Evolutionary conservation across 2,797 vertebrate genomes (phyloP), one percentile per base, ranked within the genome.

Genomic region (Neosalanx taihuensis): DNA sequence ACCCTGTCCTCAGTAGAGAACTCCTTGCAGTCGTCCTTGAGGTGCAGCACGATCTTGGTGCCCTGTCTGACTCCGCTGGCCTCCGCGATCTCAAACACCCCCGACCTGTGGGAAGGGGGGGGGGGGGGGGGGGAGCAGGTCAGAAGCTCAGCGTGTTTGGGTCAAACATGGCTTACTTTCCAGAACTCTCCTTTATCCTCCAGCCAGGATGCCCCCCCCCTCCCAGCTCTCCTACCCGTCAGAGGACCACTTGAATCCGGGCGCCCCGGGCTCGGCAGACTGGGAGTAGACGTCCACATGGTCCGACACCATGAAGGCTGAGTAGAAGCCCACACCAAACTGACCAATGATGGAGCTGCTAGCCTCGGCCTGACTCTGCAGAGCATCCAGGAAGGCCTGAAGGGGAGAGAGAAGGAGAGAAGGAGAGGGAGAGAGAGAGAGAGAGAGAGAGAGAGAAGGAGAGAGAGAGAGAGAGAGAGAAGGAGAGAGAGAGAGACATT

Each of bases 271-370:
- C 61, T 91, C 91, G 1, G 93, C 90, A 0, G 92, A 89, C 76
- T 91, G 91, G 0, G 97, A 95, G 84, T 93, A 99, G 56, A 99
- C 97, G 0, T 98, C 96, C n/a, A 99, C 96, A 1, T 79, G 86
- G 80, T 98, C 91, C 0, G 97, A 93, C 78, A 99, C 97, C 97
- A 98, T 99, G 91, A 99, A 99, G 31, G 95, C 90, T 0, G 97
- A 99, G 86, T 99, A 99, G 89, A 99, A 99, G 23, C 97, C 97
- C 63, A 99, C 97, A n/a, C 97, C 97, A 68, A 99, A 99, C 90
- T 99, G 97, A 76, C 97, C 97, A 0, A 99, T 98, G 87, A 99
- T 97, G 83, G 94, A 93, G 89, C 94, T 92, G 80, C 93, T 94
- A 82, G 94, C 94, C 84, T 98, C 97, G 0, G 91, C 90, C 87